A percentile compares a stretch with the other conserved stretches of the same genome.
Conservation (phyloP, 92 coral and sea anemone genomes). For the Pocillopora meandrina region DNA sequence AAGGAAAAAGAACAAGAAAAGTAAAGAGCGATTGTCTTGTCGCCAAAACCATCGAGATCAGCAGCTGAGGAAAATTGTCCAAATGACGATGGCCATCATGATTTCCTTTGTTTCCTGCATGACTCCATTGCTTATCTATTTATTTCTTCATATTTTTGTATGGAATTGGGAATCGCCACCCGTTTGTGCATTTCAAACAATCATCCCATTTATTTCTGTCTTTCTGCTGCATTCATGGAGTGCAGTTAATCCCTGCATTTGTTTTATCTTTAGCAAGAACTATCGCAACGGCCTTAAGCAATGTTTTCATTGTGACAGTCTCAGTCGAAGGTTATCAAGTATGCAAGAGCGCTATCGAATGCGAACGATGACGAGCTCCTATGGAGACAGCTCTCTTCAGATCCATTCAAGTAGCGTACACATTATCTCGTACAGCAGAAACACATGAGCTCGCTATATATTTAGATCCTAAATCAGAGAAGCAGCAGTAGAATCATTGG, state of each 20-base stretch:
- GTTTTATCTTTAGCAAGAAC: not conserved
- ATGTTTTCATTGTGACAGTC: no score
- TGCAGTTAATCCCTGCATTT: slow-evolving; percentile 4
- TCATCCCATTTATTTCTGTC: not conserved
- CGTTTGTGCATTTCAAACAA: not conserved
- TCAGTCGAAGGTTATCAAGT: no score
- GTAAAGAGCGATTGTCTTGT: not conserved
- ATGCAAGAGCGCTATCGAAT: no score
- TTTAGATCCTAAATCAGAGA: no score
- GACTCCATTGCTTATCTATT: not conserved
- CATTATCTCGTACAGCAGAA: no score
- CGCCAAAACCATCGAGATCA: not conserved
- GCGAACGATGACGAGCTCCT: no score
- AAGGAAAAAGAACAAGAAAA: not conserved
- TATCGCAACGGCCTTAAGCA: not conserved
- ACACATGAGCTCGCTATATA: no score
- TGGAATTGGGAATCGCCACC: slow-evolving; percentile 1
- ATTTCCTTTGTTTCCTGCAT: slow-evolving; percentile 1
- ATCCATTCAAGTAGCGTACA: no score
- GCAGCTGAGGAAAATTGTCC: not conserved
- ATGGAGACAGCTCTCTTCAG: no score
- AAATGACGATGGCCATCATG: not conserved
- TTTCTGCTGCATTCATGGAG: slow-evolving; percentile 1
- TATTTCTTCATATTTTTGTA: not conserved
- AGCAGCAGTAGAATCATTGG: no score